Evolutionary conservation across 2,888 invertebrate genomes (phyloP).

Genomic region (Ryuthela nishihirai): DNA sequence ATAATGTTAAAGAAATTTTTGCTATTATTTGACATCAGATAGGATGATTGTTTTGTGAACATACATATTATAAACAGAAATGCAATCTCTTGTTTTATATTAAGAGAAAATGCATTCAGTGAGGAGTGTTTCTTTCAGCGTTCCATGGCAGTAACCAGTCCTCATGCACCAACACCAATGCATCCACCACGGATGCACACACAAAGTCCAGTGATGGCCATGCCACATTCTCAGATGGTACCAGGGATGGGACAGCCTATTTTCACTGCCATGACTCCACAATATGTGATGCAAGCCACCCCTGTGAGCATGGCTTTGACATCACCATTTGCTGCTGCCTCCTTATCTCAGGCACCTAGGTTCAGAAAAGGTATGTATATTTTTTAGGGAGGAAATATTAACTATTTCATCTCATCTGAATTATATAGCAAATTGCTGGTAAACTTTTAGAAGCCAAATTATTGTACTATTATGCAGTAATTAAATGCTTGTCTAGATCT

Average conservation of each 20-base stretch:
- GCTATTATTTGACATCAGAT: too few species aligned
- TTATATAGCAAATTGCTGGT: too few species aligned
- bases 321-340: conserved; percentile 15
- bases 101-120: too few species aligned
- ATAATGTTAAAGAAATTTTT: too few species aligned
- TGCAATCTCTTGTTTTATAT: too few species aligned
- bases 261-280: conserved; percentile 49
- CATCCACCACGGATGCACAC: conserved; percentile 27
- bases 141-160: conserved; percentile 3
- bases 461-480: too few species aligned
- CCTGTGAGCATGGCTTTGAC: conserved; percentile 27
- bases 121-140: conserved; percentile 4
- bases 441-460: too few species aligned
- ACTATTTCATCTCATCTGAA: too few species aligned
- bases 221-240: conserved; percentile 36
- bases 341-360: conserved; percentile 43
- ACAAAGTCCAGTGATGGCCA: conserved; percentile 33
- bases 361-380: conserved; percentile 53
- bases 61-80: too few species aligned
- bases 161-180: conserved; percentile 1
- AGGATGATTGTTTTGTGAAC: too few species aligned
- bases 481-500: too few species aligned
- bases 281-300: conserved; percentile 36
- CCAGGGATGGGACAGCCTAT: conserved; percentile 43
- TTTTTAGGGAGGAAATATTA: too few species aligned